phyloP scores from a whole-genome alignment of 2,888 invertebrate species.

The Apeira syringaria region DNA sequence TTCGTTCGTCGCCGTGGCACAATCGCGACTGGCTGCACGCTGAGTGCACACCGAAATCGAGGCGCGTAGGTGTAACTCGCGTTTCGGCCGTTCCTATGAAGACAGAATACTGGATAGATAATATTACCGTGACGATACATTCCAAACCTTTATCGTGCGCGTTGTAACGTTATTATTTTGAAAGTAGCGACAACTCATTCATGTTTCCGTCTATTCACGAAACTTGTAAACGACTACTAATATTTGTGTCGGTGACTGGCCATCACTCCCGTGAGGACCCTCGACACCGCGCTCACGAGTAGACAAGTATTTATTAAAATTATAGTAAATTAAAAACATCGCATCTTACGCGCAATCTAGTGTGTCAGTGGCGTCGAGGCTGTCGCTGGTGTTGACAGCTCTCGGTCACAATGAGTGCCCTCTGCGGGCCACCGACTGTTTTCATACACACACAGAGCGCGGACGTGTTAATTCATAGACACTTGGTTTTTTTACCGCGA shows the following conservation, averaged over 20 bases:
- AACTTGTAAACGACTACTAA: conserved; percentile 53
- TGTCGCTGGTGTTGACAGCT: conserved; percentile 57
- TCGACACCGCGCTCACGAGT: conserved; percentile 44
- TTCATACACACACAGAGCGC: conserved; percentile 77
- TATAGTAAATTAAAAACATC: conserved; percentile 74
- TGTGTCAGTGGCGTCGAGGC: conserved; percentile 51
- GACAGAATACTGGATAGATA: no score
- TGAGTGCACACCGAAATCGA: no score
- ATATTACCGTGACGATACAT: no score
- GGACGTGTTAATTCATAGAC: conserved; percentile 83
- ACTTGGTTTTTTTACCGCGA: conserved; percentile 75
- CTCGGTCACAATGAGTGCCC: conserved; percentile 77
- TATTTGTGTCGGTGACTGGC: conserved; percentile 52
- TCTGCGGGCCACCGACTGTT: conserved; percentile 74
- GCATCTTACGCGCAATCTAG: conserved; percentile 64
- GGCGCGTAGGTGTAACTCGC: no score
- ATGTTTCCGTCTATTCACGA: conserved; percentile 35
- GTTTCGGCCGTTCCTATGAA: no score
- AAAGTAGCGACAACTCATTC: conserved; percentile 24
- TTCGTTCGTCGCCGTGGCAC: no score
- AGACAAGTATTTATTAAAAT: conserved; percentile 55
- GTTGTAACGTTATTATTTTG: conserved; percentile 12
- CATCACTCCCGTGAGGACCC: conserved; percentile 53
- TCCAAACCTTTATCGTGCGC: conserved; percentile 15
- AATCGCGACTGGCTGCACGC: no score